Percentiles rank a stretch among this genome's conserved stretches.
phyloP scores from a whole-genome alignment of 1,140 invertebrate genomes.

The Monochamus saltuarius region DNA sequence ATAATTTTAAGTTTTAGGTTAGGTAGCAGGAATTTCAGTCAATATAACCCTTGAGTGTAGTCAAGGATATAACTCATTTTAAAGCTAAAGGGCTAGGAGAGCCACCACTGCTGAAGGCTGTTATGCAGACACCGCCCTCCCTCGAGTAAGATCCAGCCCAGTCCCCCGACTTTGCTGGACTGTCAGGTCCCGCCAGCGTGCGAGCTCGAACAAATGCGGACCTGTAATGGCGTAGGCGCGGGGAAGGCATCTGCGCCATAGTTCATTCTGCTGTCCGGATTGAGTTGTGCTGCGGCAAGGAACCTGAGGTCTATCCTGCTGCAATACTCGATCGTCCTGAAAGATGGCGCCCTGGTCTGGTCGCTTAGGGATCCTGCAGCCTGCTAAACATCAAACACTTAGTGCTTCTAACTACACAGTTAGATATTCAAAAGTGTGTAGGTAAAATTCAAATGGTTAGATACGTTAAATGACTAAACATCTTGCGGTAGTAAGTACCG shows the following conservation, averaged over 20 bases:
- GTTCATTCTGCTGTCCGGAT: slow-evolving; percentile 54
- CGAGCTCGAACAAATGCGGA: slow-evolving; percentile 43
- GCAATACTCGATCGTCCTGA: slow-evolving; percentile 3
- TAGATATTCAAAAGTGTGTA: neutral
- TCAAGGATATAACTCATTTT: too few relatives aligned
- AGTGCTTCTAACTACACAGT: slow-evolving; percentile 27
- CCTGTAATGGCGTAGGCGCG: slow-evolving; percentile 67
- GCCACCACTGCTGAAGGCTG: too few relatives aligned
- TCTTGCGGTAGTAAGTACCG: slow-evolving; percentile 10
- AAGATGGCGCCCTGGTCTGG: slow-evolving; percentile 24
- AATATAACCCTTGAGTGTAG: too few relatives aligned
- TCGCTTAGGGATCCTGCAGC: slow-evolving; percentile 27
- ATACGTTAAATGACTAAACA: slow-evolving; percentile 16
- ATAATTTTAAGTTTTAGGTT: too few relatives aligned
- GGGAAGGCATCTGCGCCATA: slow-evolving; percentile 66
- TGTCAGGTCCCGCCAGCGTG: slow-evolving; percentile 5
- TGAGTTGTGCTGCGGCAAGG: slow-evolving; percentile 26
- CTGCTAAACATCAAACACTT: slow-evolving; percentile 46
- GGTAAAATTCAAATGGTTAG: slow-evolving; percentile 20
- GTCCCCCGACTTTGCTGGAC: neutral
- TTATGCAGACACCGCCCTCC: too few relatives aligned
- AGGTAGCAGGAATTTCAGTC: too few relatives aligned
- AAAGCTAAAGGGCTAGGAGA: too few relatives aligned
- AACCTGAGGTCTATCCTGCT: slow-evolving; percentile 22
- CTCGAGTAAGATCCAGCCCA: too few relatives aligned